These are phyloP conservation scores for Hylaeus volcanicus DNA, from an alignment of 1,140 invertebrate genomes.

Conservation along the genomic window DNA sequence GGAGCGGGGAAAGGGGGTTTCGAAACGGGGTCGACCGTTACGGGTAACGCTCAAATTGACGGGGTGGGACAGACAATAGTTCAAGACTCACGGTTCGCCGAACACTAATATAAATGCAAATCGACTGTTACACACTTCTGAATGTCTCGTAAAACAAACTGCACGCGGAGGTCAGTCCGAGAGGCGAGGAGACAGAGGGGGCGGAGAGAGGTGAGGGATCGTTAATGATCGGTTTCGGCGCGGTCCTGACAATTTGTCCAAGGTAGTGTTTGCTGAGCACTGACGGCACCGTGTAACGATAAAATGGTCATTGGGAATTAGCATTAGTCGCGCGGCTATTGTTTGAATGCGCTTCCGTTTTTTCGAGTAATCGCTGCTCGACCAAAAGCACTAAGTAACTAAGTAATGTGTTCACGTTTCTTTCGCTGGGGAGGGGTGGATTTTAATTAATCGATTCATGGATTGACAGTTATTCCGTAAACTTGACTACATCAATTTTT, in stretches of 20 bases:
- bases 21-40: conserved; percentile 25
- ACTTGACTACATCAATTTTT: too few species aligned
- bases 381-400: too few species aligned
- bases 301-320: conserved; percentile 41
- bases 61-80: conserved; percentile 62
- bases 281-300: conserved; percentile 36
- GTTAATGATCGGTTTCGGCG: conserved; percentile 53
- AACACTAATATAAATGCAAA: conserved; percentile 74
- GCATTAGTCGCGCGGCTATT: conserved; percentile 18
- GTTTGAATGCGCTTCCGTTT: background rate
- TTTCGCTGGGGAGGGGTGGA: background rate
- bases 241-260: conserved; percentile 29
- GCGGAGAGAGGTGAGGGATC: background rate
- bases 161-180: conserved; percentile 44
- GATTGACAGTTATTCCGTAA: too few species aligned
- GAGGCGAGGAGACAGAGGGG: background rate
- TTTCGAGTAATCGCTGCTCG: background rate
- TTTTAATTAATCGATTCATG: background rate
- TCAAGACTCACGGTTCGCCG: conserved; percentile 59
- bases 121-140: conserved; percentile 66
- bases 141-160: conserved; percentile 64
- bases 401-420: background rate
- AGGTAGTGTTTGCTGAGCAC: conserved; percentile 40
- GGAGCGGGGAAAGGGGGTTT: background rate
- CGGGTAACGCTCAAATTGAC: conserved; percentile 52